Evolutionary conservation across 1,140 invertebrate genomes (phyloP), one percentile per base, ranked within the genome.

Genomic region (Cotesia typhae): DNA sequence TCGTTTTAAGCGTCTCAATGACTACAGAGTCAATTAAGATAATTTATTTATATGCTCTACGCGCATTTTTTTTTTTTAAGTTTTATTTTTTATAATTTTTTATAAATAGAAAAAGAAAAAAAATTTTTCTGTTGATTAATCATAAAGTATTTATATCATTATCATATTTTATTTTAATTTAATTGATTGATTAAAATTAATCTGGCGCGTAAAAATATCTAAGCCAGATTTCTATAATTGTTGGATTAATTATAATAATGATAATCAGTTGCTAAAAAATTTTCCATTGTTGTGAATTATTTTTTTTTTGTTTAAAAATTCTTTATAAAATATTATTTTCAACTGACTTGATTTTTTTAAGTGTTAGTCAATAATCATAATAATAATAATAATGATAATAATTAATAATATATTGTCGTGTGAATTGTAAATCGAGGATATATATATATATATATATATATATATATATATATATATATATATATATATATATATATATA

Each of bases 1-100:
- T 78, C 76, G 73, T 79, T 66, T 59, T 52, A 55, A 55, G 53
- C 53, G 14, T 55, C 53, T 14, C 53, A 55, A 55, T 9, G 4
- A 55, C 53, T 47, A 47, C 41, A 9, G 10, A 47, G 4, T 47
- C 5, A 47, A 47, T 47, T 47, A 47, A 47, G 5, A 47, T 47
- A 47, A 47, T 35, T 17, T 47, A 51, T 55, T 59, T 57, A 51
- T 41, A 17, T 38, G 57, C 41, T 61, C 4, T 47, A 47, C 41
- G 5, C n/a, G 51, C n/a, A 35, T 17, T 59, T 72, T 47, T 71
- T 57, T 57, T 64, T 64, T 20, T 64, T 17, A 47, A 28, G 28
- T 28, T 28, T 28, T 28, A 28, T 2, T 28, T 28, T 28, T 67
- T 28, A 12, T 6, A 55, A 17, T 55, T 37, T 52, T 53, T 17